A percentile compares a stretch with the other conserved stretches of the same genome.
These are phyloP conservation scores for Desmodus rotundus DNA, from an alignment of 2,113 vertebrate species.

Conservation along the genomic window DNA sequence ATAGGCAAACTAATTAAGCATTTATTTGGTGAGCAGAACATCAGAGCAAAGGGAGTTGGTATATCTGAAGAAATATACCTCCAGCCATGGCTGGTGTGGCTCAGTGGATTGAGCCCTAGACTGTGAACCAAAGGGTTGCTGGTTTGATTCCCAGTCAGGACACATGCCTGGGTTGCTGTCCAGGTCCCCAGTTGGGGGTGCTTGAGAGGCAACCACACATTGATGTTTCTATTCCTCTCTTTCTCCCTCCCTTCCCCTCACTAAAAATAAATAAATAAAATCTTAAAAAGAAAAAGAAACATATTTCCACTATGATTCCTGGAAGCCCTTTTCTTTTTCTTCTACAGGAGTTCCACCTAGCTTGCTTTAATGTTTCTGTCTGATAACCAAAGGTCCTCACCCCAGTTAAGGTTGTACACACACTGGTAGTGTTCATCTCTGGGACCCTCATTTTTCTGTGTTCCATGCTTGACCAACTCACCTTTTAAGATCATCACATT, in stretches of 20 bases:
- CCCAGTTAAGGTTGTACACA: not conserved
- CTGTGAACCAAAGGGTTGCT: too few species aligned
- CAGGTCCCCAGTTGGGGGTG: too few species aligned
- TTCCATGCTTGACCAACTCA: not conserved
- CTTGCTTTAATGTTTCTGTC: not conserved
- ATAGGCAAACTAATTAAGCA: not conserved
- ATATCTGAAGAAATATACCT: not conserved
- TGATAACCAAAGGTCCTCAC: not conserved
- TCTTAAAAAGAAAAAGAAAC: not conserved
- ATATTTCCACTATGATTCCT: not conserved
- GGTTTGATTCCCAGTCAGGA: too few species aligned
- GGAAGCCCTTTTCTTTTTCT: not conserved
- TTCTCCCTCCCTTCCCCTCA: not conserved
- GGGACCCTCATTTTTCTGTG: not conserved
- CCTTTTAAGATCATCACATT: constrained; percentile 11
- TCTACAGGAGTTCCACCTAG: not conserved
- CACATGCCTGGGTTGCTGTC: too few species aligned
- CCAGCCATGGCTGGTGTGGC: too few species aligned
- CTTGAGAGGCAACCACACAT: too few species aligned
- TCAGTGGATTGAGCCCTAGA: too few species aligned
- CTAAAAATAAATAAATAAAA: not conserved
- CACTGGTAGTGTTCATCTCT: not conserved
- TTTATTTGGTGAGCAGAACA: not conserved
- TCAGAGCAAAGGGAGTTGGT: not conserved
- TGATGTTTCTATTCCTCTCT: not conserved